A percentile compares a stretch with the other conserved stretches of the same genome.
Evolutionary conservation across 1,140 invertebrate genomes (phyloP).

Genomic region (Cecropterus lyciades): DNA sequence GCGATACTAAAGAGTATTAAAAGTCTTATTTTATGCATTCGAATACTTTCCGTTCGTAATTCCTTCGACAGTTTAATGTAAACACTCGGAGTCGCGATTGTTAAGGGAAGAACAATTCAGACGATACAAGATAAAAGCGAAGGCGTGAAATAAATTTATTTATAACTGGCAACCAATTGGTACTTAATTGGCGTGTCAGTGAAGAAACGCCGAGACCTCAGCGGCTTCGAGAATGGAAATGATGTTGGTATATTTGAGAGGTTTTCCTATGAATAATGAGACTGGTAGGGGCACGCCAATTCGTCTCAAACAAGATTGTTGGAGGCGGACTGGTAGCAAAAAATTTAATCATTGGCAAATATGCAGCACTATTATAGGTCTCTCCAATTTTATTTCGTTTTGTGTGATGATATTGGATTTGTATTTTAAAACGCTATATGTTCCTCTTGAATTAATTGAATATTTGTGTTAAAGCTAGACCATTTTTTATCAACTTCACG

Average conservation of each 20-base stretch:
- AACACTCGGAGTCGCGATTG: conserved; percentile 65
- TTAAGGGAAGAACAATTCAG: conserved; percentile 75
- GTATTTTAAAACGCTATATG: not conserved
- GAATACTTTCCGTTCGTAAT: conserved; percentile 32
- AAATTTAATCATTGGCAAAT: conserved; percentile 20
- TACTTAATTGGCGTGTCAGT: conserved; percentile 74
- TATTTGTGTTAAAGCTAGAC: not conserved
- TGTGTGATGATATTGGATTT: conserved; percentile 5
- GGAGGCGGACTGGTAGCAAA: conserved; percentile 9
- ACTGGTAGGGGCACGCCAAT: conserved; percentile 26
- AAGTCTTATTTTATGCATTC: conserved; percentile 35
- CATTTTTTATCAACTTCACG: not conserved
- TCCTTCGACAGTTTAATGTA: conserved; percentile 53
- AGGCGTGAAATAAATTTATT: conserved; percentile 76
- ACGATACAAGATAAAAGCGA: conserved; percentile 75
- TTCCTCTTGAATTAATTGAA: conserved; percentile 2
- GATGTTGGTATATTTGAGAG: conserved; percentile 50
- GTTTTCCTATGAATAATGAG: conserved; percentile 40
- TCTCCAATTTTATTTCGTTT: conserved; percentile 5
- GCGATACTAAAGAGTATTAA: conserved; percentile 22
- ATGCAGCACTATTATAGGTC: conserved; percentile 10
- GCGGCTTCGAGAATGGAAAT: conserved; percentile 50
- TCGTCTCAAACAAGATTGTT: conserved; percentile 16
- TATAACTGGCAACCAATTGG: conserved; percentile 67
- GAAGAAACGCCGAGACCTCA: conserved; percentile 46